phyloP scores from a whole-genome alignment of 2,888 invertebrate genomes.

The Venusia cambrica region DNA sequence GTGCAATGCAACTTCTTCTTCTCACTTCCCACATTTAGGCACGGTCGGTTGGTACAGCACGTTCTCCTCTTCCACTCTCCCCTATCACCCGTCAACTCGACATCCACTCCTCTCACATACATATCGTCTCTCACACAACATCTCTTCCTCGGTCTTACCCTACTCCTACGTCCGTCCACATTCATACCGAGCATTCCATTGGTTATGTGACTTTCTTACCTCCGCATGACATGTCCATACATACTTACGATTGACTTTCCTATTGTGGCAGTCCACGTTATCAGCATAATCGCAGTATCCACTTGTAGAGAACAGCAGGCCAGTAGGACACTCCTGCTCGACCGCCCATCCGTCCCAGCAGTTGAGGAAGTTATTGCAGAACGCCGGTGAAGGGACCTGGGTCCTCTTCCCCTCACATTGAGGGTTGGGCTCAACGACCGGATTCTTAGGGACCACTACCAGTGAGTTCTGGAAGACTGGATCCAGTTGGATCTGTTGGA shows the following conservation, averaged over 20 bases:
- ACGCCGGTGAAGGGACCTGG: constrained; percentile 81
- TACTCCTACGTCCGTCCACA: no score
- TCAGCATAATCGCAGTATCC: constrained; percentile 84
- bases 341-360: constrained; percentile 86
- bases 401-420: constrained; percentile 76
- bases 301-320: constrained; percentile 80
- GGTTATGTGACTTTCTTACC: no score
- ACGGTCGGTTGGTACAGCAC: no score
- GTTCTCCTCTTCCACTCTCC: no score
- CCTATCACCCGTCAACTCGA: no score
- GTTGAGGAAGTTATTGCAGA: constrained; percentile 84
- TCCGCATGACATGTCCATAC: no score
- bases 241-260: constrained; percentile 59
- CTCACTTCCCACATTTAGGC: no score
- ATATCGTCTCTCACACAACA: no score
- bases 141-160: no score
- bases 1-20: no score
- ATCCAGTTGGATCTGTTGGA: constrained; percentile 57
- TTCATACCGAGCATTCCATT: no score
- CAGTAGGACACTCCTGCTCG: constrained; percentile 84
- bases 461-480: constrained; percentile 62
- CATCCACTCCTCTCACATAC: no score
- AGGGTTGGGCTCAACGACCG: constrained; percentile 52
- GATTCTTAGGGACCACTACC: constrained; percentile 45
- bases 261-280: constrained; percentile 83